Conservation (phyloP, 2,113 vertebrate genomes). For the Dicentrarchus labrax region DNA sequence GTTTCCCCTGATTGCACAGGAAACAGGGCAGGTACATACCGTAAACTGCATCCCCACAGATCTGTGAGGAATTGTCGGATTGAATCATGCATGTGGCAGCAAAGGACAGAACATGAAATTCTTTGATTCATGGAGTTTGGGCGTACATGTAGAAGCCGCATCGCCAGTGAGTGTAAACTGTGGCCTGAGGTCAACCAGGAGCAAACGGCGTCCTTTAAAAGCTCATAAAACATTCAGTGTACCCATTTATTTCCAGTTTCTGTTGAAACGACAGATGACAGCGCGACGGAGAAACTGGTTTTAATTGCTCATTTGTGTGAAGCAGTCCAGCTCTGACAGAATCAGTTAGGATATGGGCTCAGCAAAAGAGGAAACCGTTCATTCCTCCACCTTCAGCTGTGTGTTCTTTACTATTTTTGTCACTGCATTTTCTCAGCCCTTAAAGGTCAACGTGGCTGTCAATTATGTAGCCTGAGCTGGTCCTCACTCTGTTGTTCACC, state of each 20-base stretch:
- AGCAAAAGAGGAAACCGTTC: not conserved
- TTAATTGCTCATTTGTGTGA: not conserved
- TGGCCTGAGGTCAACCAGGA: conserved; percentile 47
- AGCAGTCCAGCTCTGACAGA: not conserved
- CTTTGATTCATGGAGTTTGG: conserved; percentile 5
- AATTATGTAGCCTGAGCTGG: not conserved
- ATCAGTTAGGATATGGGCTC: not conserved
- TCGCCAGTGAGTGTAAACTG: conserved; percentile 35
- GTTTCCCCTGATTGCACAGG: conserved; percentile 65
- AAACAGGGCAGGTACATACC: conserved; percentile 53
- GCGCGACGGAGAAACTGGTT: not conserved
- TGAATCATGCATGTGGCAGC: not conserved
- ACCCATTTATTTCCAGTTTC: conserved; percentile 32
- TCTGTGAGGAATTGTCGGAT: not conserved
- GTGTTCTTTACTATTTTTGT: conserved; percentile 2
- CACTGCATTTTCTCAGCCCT: not conserved
- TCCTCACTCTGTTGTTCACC: not conserved
- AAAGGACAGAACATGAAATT: not conserved
- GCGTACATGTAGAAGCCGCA: conserved; percentile 22
- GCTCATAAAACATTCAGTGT: not conserved
- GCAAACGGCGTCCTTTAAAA: conserved; percentile 7
- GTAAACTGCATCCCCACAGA: conserved; percentile 12
- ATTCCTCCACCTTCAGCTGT: conserved; percentile 26
- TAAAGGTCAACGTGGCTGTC: not conserved
- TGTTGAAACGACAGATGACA: conserved; percentile 12